Evolutionary conservation across 2,113 vertebrate species (phyloP).

Genomic region (Odobenus rosmarus): DNA sequence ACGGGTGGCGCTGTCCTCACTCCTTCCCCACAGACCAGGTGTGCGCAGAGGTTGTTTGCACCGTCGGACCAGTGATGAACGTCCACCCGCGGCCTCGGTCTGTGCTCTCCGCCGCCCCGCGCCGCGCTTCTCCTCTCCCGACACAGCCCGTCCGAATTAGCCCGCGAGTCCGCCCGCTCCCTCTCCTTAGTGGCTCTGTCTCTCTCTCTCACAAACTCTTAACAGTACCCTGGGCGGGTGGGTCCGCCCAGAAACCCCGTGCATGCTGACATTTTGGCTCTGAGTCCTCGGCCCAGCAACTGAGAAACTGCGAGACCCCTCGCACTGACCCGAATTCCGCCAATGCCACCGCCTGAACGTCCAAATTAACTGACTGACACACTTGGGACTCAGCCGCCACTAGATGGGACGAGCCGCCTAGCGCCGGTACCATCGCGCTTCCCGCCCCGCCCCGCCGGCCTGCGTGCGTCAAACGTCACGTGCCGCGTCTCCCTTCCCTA

Average conservation of each 20-base stretch:
- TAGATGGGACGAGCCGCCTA: rapidly evolving
- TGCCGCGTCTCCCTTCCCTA: constrained; percentile 13
- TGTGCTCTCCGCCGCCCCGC: neutral
- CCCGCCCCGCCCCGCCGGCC: neutral
- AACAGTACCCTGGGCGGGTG: neutral
- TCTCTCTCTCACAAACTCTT: neutral
- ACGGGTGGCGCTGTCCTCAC: constrained; percentile 46
- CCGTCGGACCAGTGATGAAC: rapidly evolving
- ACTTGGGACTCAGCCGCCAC: rapidly evolving
- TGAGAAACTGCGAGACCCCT: neutral
- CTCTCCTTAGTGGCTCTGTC: neutral
- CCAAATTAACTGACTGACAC: neutral
- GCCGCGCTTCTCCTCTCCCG: neutral
- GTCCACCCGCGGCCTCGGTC: too few relatives aligned
- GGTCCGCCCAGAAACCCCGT: neutral
- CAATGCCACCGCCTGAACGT: neutral
- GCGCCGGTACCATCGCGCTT: neutral
- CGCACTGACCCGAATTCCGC: too few relatives aligned
- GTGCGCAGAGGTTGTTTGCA: rapidly evolving
- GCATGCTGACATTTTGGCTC: neutral
- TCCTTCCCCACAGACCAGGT: neutral
- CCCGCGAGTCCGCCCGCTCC: too few relatives aligned
- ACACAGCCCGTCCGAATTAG: rapidly evolving
- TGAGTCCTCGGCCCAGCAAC: neutral
- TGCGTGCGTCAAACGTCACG: constrained; percentile 60